phyloP scores from a whole-genome alignment of 2,113 vertebrate genomes.

The Suricata suricatta region DNA sequence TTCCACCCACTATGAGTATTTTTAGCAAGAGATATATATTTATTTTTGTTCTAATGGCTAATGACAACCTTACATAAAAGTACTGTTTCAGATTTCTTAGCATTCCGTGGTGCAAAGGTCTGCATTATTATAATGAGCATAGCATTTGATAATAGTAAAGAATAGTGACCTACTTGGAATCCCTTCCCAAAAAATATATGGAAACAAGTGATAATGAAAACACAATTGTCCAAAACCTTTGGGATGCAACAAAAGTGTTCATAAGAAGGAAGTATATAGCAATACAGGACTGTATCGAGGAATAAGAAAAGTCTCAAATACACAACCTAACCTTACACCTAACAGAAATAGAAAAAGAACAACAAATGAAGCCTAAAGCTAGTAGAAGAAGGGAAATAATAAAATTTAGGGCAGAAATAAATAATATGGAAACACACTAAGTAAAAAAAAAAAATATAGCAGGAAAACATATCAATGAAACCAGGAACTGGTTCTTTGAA shows the following conservation, averaged over 20 bases:
- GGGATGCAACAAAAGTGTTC: background rate
- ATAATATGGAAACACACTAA: background rate
- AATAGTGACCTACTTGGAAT: background rate
- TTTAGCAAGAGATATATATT: constrained; percentile 13
- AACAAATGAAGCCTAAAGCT: background rate
- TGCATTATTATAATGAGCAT: background rate
- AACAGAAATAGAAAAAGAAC: background rate
- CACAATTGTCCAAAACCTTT: background rate
- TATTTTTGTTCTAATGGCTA: constrained; percentile 23
- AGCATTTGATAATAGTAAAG: background rate
- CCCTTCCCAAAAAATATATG: background rate
- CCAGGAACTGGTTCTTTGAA: background rate
- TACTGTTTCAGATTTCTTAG: background rate
- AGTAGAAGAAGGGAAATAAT: background rate
- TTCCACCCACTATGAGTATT: constrained; percentile 27
- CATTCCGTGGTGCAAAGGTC: background rate
- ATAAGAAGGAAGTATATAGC: background rate
- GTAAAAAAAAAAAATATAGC: background rate
- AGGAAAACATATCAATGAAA: background rate
- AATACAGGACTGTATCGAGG: background rate
- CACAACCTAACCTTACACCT: background rate
- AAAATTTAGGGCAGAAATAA: background rate
- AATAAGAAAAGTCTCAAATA: background rate
- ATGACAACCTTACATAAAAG: background rate
- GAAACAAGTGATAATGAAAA: background rate